phyloP scores from a whole-genome alignment of 2,888 invertebrate genomes.

The Apodemia hepburni region DNA sequence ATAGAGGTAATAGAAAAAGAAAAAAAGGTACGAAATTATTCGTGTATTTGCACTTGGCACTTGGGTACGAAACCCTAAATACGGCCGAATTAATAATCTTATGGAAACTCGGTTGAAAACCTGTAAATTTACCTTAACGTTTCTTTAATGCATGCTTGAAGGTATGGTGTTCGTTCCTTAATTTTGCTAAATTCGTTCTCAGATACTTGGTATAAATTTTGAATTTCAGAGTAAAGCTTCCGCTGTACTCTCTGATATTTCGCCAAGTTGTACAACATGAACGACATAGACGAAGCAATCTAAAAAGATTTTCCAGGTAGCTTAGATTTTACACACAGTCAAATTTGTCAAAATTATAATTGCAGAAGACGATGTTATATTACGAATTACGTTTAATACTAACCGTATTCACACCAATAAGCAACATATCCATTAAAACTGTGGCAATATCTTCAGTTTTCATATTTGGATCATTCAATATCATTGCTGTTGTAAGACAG shows the following conservation, averaged over 20 bases:
- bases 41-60: too few species aligned
- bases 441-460: constrained; percentile 82
- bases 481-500: constrained; percentile 75
- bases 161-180: constrained; percentile 65
- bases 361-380: not conserved
- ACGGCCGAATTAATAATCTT: too few species aligned
- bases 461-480: constrained; percentile 77
- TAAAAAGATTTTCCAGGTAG: constrained; percentile 39
- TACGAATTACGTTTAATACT: too few species aligned
- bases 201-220: constrained; percentile 40
- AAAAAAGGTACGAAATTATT: too few species aligned
- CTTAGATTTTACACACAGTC: not conserved
- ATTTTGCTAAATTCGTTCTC: constrained; percentile 42
- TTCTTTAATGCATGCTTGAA: constrained; percentile 84
- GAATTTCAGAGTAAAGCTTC: constrained; percentile 81
- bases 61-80: too few species aligned
- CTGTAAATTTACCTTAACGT: constrained; percentile 70
- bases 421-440: constrained; percentile 82
- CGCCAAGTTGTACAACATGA: constrained; percentile 84
- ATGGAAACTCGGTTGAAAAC: not conserved
- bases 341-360: not conserved
- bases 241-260: constrained; percentile 83
- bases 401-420: constrained; percentile 84
- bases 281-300: constrained; percentile 82
- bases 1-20: too few species aligned